phyloP scores from a whole-genome alignment of 1,140 invertebrate species.

The Pseudobourletiella spinata region DNA sequence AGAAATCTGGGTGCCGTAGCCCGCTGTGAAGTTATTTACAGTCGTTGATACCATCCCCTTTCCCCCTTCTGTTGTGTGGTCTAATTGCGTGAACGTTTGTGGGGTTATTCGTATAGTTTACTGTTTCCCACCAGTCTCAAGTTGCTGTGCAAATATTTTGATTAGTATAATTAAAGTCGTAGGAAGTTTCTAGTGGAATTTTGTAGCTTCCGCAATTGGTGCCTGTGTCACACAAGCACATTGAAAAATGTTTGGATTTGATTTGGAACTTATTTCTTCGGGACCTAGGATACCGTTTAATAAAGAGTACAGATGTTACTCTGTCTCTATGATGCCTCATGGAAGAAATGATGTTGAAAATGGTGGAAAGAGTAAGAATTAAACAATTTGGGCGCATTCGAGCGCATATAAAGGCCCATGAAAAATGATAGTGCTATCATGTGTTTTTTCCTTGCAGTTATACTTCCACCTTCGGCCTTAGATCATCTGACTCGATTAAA shows the following conservation, averaged over 20 bases:
- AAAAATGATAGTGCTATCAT: too few relatives aligned
- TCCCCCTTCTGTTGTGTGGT: too few relatives aligned
- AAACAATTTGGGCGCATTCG: too few relatives aligned
- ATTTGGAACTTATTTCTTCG: neutral
- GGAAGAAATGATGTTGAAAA: constrained; percentile 87
- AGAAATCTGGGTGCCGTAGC: too few relatives aligned
- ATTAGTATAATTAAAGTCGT: neutral
- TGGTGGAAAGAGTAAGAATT: constrained; percentile 85
- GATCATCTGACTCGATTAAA: constrained; percentile 87
- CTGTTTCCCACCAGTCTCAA: neutral
- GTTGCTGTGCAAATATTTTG: neutral
- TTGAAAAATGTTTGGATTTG: constrained; percentile 5
- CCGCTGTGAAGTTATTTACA: too few relatives aligned
- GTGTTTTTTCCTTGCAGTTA: constrained; percentile 55
- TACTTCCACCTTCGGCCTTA: constrained; percentile 93
- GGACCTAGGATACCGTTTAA: constrained; percentile 54
- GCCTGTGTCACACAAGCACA: too few relatives aligned
- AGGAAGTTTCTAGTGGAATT: too few relatives aligned
- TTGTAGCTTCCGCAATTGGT: too few relatives aligned
- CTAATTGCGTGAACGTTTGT: too few relatives aligned
- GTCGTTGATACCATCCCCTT: too few relatives aligned
- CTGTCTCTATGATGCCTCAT: constrained; percentile 90
- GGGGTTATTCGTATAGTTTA: too few relatives aligned
- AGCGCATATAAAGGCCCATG: neutral
- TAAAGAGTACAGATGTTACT: constrained; percentile 79